A percentile compares a stretch with the other conserved stretches of the same genome.
These are phyloP conservation scores for Sigmodon hispidus DNA, from an alignment of 2,113 vertebrate genomes.

Conservation along the genomic window DNA sequence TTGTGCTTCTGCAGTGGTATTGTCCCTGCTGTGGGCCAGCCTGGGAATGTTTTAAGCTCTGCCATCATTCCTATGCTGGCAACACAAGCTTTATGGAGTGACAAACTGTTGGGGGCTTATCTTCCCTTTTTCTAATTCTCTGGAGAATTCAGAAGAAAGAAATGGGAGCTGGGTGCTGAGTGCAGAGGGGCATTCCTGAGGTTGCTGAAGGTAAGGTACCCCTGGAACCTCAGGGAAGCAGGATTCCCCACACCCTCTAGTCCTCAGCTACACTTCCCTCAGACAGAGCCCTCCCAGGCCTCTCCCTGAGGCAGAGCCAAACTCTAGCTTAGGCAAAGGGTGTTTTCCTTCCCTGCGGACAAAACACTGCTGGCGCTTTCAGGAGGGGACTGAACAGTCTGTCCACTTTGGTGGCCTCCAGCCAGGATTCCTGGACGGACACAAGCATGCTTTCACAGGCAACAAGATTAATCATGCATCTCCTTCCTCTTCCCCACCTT, in stretches of 20 bases:
- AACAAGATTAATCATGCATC: slow-evolving; percentile 63
- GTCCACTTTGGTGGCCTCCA: slow-evolving; percentile 81
- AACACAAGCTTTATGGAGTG: background rate
- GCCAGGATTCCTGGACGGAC: slow-evolving; percentile 78
- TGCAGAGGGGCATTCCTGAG: background rate
- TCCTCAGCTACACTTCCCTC: background rate
- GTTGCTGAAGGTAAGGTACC: background rate
- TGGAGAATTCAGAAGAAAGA: background rate
- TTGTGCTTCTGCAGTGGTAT: accelerated
- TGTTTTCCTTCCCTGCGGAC: slow-evolving; percentile 85
- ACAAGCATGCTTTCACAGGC: slow-evolving; percentile 78
- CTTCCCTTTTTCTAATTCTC: background rate
- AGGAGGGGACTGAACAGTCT: slow-evolving; percentile 81
- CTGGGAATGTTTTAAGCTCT: background rate
- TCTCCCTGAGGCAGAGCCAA: slow-evolving; percentile 19
- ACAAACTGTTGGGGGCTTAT: accelerated
- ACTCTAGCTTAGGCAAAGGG: slow-evolving; percentile 59
- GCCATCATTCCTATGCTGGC: background rate
- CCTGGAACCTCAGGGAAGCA: background rate
- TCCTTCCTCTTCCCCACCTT: background rate
- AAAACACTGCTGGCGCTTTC: slow-evolving; percentile 80
- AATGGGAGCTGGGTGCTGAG: no score
- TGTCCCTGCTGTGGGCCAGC: background rate
- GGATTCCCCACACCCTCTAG: background rate
- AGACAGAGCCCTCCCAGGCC: background rate